phyloP scores from a whole-genome alignment of 2,797 vertebrate genomes.

The Lophius americanus region DNA sequence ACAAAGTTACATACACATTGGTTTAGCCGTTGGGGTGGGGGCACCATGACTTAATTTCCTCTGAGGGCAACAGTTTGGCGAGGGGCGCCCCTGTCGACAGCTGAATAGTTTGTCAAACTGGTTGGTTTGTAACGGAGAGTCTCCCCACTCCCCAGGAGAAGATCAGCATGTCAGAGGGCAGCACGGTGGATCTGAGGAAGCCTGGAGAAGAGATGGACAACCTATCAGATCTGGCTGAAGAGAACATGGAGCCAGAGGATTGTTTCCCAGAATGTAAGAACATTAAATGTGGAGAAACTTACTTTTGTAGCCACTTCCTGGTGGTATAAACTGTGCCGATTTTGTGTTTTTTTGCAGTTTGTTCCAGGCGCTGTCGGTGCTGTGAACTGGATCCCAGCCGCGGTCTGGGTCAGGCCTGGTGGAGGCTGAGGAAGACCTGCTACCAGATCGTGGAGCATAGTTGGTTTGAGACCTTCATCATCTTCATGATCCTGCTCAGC shows the following conservation, averaged over 20 bases:
- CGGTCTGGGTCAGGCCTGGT: constrained; percentile 85
- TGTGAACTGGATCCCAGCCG: constrained; percentile 78
- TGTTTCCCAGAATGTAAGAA: constrained; percentile 92
- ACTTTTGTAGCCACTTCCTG: background rate
- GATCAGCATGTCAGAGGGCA: constrained; percentile 93
- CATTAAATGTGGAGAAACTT: background rate
- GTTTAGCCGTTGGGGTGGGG: too few species aligned
- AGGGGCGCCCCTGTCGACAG: too few species aligned
- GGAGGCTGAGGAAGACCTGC: constrained; percentile 93
- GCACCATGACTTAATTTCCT: too few species aligned
- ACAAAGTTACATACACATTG: too few species aligned
- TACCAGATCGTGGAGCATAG: constrained; percentile 94
- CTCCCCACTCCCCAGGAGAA: constrained; percentile 72
- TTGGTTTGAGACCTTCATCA: constrained; percentile 96
- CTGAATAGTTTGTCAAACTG: too few species aligned
- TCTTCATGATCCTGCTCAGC: constrained; percentile 95
- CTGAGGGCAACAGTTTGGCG: too few species aligned
- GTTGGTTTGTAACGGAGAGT: too few species aligned
- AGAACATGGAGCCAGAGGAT: constrained; percentile 92
- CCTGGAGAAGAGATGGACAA: constrained; percentile 89
- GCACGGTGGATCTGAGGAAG: constrained; percentile 95
- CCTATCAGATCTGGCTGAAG: constrained; percentile 86
- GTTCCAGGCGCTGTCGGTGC: constrained; percentile 78
- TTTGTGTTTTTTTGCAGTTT: constrained; percentile 75
- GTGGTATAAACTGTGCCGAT: background rate